A percentile compares a stretch with the other conserved stretches of the same genome.
These are phyloP conservation scores for Plectrocnemia conspersa DNA, from an alignment of 1,140 invertebrate genomes.

Conservation along the genomic window DNA sequence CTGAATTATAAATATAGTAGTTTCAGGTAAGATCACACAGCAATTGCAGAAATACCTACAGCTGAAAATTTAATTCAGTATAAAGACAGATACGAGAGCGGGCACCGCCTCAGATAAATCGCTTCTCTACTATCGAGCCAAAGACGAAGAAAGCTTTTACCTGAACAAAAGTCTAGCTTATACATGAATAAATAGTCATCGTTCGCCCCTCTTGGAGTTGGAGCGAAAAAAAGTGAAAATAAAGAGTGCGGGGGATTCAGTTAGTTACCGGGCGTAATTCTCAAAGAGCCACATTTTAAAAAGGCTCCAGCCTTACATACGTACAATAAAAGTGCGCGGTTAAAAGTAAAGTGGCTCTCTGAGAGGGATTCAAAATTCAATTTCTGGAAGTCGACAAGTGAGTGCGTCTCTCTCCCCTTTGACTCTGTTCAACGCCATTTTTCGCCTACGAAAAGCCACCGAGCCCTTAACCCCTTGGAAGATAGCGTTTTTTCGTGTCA, in stretches of 20 bases:
- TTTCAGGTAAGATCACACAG: too few species aligned
- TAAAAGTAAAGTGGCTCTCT: constrained; percentile 28
- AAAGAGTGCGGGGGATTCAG: constrained; percentile 9
- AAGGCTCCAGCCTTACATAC: constrained; percentile 2
- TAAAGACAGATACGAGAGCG: too few species aligned
- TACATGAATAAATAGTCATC: constrained; percentile 16
- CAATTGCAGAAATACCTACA: too few species aligned
- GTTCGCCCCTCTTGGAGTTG: neutral
- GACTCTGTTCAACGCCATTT: neutral
- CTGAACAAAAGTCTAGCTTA: constrained; percentile 17
- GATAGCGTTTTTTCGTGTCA: too few species aligned
- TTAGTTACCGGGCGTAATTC: constrained; percentile 26
- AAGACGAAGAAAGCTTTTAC: constrained; percentile 24
- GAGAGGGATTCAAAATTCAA: constrained; percentile 29
- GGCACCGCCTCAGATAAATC: too few species aligned
- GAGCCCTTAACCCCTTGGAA: too few species aligned
- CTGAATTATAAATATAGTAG: too few species aligned
- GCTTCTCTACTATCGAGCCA: too few species aligned
- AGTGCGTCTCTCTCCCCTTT: constrained; percentile 26
- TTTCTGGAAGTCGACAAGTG: constrained; percentile 24
- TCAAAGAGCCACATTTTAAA: constrained; percentile 29
- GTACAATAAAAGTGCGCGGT: constrained; percentile 24
- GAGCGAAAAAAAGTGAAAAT: neutral
- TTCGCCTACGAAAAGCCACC: neutral
- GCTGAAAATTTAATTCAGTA: too few species aligned